Percentiles rank a stretch among this genome's conserved stretches.
phyloP scores from a whole-genome alignment of 2,113 vertebrate genomes.

The Phocoena phocoena region DNA sequence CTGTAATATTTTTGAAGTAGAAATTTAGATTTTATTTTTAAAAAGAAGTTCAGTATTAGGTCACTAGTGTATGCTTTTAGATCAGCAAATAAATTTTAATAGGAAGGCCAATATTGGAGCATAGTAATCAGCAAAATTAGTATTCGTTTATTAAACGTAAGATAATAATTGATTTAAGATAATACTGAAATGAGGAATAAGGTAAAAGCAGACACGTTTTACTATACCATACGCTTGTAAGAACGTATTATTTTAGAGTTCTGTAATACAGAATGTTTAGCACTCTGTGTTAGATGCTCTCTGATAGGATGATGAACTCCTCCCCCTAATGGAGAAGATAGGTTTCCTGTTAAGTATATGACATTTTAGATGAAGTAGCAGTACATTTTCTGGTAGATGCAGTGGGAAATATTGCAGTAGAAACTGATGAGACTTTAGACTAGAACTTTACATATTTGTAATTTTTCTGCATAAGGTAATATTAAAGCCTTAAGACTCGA shows the following conservation, averaged over 20 bases:
- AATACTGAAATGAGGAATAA: conserved; percentile 17
- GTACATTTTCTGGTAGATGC: background rate
- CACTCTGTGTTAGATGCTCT: background rate
- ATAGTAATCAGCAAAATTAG: conserved; percentile 26
- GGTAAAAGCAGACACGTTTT: background rate
- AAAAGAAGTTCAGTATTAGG: background rate
- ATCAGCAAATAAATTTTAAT: background rate
- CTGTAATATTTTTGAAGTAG: background rate
- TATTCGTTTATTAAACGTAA: conserved; percentile 10
- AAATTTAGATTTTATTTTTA: background rate
- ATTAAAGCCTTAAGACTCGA: background rate
- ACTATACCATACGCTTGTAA: background rate
- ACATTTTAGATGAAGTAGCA: background rate
- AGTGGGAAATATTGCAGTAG: background rate
- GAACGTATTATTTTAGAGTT: background rate
- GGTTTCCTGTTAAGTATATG: background rate
- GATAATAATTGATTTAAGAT: conserved; percentile 36
- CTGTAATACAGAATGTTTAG: background rate
- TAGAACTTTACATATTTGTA: background rate
- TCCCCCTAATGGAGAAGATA: background rate
- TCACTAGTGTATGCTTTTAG: background rate
- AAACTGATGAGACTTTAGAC: background rate
- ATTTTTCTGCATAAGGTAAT: background rate
- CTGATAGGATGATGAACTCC: background rate
- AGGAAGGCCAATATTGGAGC: background rate